Percentiles rank a stretch among this genome's conserved stretches.
phyloP scores from a whole-genome alignment of 2,797 vertebrate species.

The Myripristis jacobus region DNA sequence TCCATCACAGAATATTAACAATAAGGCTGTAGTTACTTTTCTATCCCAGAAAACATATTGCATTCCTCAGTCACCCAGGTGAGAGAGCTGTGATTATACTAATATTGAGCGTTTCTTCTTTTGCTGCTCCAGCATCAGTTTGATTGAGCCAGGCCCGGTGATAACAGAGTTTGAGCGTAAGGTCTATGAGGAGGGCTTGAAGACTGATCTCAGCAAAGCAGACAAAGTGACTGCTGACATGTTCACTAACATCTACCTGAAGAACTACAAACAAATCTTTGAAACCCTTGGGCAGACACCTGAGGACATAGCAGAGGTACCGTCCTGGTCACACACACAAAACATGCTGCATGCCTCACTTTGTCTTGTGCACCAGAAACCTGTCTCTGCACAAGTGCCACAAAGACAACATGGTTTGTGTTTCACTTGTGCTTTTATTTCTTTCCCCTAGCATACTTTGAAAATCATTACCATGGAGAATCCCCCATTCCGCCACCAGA shows the following conservation, averaged over 20 bases:
- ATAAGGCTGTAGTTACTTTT: neutral
- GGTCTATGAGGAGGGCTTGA: conserved; percentile 87
- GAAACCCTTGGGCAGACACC: conserved; percentile 87
- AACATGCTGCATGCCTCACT: neutral
- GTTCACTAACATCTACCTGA: conserved; percentile 89
- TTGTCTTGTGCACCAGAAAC: neutral
- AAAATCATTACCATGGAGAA: conserved; percentile 88
- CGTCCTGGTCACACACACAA: neutral
- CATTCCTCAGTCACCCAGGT: neutral
- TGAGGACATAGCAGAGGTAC: conserved; percentile 89
- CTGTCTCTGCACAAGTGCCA: no score
- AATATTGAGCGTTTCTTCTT: neutral
- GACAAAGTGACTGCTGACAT: conserved; percentile 89
- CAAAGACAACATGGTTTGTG: neutral
- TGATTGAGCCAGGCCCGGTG: conserved; percentile 91
- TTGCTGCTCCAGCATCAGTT: conserved; percentile 80
- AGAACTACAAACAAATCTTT: conserved; percentile 89
- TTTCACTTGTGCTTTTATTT: conserved; percentile 11
- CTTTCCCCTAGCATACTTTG: conserved; percentile 83
- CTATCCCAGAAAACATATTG: neutral
- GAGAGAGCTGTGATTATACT: neutral
- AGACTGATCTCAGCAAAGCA: conserved; percentile 88
- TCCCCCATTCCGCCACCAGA: conserved; percentile 91
- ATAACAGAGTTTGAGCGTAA: conserved; percentile 90
- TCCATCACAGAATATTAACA: neutral